Conservation (phyloP, 2,797 vertebrate species). For the Phataginus tricuspis region DNA sequence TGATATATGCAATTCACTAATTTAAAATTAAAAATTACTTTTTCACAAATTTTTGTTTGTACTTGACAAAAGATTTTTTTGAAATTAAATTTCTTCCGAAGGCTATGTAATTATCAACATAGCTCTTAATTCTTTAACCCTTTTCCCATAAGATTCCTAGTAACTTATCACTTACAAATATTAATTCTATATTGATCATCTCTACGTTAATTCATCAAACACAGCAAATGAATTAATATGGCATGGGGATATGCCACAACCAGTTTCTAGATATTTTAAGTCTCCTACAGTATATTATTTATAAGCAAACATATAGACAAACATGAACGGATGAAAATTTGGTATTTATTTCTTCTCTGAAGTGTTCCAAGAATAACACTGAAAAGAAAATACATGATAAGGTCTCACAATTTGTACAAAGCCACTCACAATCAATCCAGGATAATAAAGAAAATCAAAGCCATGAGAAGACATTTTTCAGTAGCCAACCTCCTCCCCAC, state of each 20-base stretch:
- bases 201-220: neutral
- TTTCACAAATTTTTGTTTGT: neutral
- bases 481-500: neutral
- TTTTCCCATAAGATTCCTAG: neutral
- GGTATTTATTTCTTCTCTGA: conserved; percentile 17
- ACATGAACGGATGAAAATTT: neutral
- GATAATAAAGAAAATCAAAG: conserved; percentile 10
- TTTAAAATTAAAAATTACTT: neutral
- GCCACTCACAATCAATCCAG: neutral
- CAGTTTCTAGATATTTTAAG: neutral
- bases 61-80: neutral
- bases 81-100: neutral
- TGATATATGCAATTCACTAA: neutral
- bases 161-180: conserved; percentile 1
- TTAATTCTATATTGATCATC: neutral
- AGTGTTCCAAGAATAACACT: neutral
- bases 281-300: neutral
- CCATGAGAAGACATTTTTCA: conserved; percentile 12
- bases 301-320: neutral
- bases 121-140: neutral
- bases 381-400: conserved; percentile 38
- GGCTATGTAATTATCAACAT: neutral
- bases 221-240: neutral
- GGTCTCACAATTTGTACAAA: neutral
- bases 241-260: neutral